These are phyloP conservation scores for Cydia fagiglandana DNA, from an alignment of 1,140 invertebrate species.

Conservation along the genomic window DNA sequence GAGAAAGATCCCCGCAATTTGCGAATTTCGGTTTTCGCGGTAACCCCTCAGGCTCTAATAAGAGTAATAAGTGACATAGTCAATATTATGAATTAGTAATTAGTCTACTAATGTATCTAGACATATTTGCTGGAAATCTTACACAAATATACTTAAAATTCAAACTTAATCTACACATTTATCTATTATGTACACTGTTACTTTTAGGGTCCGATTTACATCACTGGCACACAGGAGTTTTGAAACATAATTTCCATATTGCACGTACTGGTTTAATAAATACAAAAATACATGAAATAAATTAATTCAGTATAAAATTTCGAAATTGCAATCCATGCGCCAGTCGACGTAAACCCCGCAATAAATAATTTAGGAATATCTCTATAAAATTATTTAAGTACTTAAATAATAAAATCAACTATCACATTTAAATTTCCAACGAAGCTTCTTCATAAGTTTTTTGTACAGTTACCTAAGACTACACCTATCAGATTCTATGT, in stretches of 20 bases:
- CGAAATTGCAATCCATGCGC: slow-evolving; percentile 45
- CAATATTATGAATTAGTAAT: slow-evolving; percentile 51
- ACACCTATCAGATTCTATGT: slow-evolving; percentile 48
- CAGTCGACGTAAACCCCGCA: slow-evolving; percentile 50
- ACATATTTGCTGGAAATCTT: slow-evolving; percentile 36
- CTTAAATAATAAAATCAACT: slow-evolving; percentile 75
- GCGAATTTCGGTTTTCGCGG: too few species aligned
- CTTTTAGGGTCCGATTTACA: slow-evolving; percentile 23
- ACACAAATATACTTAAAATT: slow-evolving; percentile 44
- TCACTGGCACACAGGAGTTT: slow-evolving; percentile 40
- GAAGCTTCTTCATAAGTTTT: slow-evolving; percentile 62
- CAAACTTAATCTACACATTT: slow-evolving; percentile 49
- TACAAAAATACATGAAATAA: slow-evolving; percentile 27
- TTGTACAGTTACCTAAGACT: slow-evolving; percentile 58
- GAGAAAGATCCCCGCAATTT: too few species aligned
- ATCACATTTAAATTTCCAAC: slow-evolving; percentile 75
- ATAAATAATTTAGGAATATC: slow-evolving; percentile 77
- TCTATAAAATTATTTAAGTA: slow-evolving; percentile 75
- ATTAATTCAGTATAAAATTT: slow-evolving; percentile 31
- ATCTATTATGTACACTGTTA: slow-evolving; percentile 43
- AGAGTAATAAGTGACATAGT: slow-evolving; percentile 34
- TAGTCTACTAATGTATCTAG: slow-evolving; percentile 48
- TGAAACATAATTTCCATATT: slow-evolving; percentile 32
- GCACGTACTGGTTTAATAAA: slow-evolving; percentile 29
- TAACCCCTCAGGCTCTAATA: too few species aligned